phyloP scores from a whole-genome alignment of 2,888 invertebrate genomes.

The Plemyria rubiginata region DNA sequence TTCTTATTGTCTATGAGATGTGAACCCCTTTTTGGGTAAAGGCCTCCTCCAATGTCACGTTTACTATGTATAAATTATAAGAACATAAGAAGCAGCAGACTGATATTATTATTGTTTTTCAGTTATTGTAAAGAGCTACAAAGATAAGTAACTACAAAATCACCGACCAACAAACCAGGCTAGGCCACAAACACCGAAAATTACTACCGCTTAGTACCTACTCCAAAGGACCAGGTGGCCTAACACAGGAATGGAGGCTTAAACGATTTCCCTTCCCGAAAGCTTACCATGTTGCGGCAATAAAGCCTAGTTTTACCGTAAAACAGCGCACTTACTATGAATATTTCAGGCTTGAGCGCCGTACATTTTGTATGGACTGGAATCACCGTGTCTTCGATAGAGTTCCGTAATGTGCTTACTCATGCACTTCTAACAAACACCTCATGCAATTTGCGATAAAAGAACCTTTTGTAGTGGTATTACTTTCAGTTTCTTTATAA shows the following conservation, averaged over 20 bases:
- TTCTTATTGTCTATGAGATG: too few species aligned
- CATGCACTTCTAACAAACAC: constrained; percentile 33
- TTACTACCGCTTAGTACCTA: constrained; percentile 54
- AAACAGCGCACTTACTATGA: constrained; percentile 49
- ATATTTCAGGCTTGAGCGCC: constrained; percentile 34
- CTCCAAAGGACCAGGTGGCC: constrained; percentile 67
- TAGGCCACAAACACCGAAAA: constrained; percentile 54
- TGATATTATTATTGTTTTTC: too few species aligned
- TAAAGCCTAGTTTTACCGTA: constrained; percentile 65
- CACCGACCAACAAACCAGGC: constrained; percentile 26
- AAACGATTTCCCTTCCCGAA: constrained; percentile 68
- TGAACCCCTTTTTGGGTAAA: too few species aligned
- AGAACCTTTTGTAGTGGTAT: constrained; percentile 28
- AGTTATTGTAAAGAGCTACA: neutral
- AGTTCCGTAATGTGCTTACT: constrained; percentile 31
- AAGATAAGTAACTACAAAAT: constrained; percentile 27
- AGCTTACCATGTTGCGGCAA: constrained; percentile 58
- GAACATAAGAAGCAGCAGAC: too few species aligned
- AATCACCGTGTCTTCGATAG: constrained; percentile 39
- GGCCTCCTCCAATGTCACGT: too few species aligned
- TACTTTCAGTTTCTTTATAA: constrained; percentile 27
- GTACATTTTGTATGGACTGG: constrained; percentile 40
- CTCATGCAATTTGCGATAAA: constrained; percentile 30
- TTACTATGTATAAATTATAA: too few species aligned
- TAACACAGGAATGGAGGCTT: constrained; percentile 64